Conservation (phyloP, 2,888 invertebrate species). For the Dryadula phaetusa region DNA sequence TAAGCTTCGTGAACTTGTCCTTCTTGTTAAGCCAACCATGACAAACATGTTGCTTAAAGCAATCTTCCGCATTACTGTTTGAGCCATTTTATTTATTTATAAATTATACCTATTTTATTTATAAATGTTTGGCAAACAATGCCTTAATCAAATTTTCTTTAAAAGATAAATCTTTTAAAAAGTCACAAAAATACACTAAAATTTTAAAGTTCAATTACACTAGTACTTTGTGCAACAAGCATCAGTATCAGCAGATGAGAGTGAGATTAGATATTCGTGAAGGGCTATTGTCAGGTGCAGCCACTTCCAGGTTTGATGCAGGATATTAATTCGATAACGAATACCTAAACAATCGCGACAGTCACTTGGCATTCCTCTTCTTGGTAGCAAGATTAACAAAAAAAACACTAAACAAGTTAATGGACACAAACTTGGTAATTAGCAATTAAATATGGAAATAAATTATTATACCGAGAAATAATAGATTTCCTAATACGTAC, state of each 20-base stretch:
- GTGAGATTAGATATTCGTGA: constrained; percentile 93
- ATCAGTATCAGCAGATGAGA: constrained; percentile 90
- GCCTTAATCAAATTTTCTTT: constrained; percentile 64
- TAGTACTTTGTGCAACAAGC: constrained; percentile 67
- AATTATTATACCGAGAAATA: constrained; percentile 39
- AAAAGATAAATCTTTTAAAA: constrained; percentile 35
- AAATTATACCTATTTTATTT: constrained; percentile 74
- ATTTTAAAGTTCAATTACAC: constrained; percentile 57
- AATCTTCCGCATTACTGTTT: constrained; percentile 75
- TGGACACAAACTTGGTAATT: constrained; percentile 51
- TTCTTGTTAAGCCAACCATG: constrained; percentile 69
- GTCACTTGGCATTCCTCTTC: constrained; percentile 87
- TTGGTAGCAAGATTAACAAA: constrained; percentile 78
- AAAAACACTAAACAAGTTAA: constrained; percentile 71
- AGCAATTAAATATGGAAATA: constrained; percentile 47
- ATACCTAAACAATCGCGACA: constrained; percentile 94
- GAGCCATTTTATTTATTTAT: constrained; percentile 68
- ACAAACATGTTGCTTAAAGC: constrained; percentile 69
- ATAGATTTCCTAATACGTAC: constrained; percentile 45
- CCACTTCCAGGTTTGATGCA: constrained; percentile 98
- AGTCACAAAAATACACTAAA: constrained; percentile 18
- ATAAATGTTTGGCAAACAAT: constrained; percentile 69
- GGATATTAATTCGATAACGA: constrained; percentile 93
- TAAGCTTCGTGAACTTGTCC: constrained; percentile 67
- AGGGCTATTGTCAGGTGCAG: constrained; percentile 94